These are phyloP conservation scores for Pachymerium ferrugineum DNA, from an alignment of 2,888 invertebrate species.

Conservation along the genomic window DNA sequence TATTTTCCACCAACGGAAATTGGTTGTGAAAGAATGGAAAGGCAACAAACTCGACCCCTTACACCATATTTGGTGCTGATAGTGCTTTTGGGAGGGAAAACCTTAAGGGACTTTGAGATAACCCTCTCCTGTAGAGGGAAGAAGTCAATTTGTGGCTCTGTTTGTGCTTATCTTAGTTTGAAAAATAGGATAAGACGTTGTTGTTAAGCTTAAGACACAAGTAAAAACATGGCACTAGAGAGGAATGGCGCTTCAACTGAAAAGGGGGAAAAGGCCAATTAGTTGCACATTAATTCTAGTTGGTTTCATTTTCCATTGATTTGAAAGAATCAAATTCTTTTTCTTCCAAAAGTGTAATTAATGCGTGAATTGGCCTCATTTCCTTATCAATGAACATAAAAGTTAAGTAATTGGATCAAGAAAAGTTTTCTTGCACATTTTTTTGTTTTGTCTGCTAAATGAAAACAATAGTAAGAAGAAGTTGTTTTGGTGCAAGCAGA, in stretches of 20 bases:
- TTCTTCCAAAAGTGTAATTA: neutral
- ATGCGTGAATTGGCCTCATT: neutral
- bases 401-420: neutral
- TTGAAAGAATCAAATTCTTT: slow-evolving; percentile 1
- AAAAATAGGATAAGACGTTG: neutral
- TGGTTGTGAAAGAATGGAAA: too few species aligned
- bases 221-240: neutral
- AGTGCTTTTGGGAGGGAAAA: neutral
- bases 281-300: neutral
- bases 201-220: neutral
- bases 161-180: neutral
- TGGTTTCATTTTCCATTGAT: neutral
- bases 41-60: neutral
- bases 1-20: neutral
- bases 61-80: neutral
- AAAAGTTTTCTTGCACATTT: neutral
- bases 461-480: too few species aligned
- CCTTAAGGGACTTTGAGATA: neutral
- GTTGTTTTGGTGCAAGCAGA: neutral
- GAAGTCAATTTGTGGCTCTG: neutral
- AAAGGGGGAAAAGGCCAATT: slow-evolving; percentile 6
- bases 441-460: neutral
- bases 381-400: neutral
- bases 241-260: neutral
- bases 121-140: neutral